Base-by-base conservation (phyloP, 2,113 vertebrate genomes). In the Nematolebias whitei region DNA sequence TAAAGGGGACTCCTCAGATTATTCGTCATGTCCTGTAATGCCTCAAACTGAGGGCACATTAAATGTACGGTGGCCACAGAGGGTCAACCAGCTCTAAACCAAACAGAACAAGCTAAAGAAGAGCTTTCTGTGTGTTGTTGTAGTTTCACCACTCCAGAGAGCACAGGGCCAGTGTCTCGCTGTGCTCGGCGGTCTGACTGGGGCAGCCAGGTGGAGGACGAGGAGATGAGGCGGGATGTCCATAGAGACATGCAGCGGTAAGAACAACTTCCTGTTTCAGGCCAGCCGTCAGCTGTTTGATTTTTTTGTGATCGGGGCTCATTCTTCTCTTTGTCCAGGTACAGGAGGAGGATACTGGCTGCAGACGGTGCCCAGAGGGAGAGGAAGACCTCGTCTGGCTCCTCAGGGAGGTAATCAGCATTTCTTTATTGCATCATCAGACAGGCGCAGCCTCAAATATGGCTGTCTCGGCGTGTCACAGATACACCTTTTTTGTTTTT, bases 61-160 rank as follows among this genome's bases (percentile, higher is more conserved):
- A n/a, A n/a, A n/a, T n/a, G n/a, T n/a, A n/a, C n/a, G n/a, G n/a
- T n/a, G n/a, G n/a, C n/a, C n/a, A n/a, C n/a, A n/a, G n/a, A n/a
- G n/a, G n/a, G n/a, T n/a, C n/a, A n/a, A n/a, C n/a, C n/a, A n/a
- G n/a, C n/a, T n/a, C n/a, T n/a, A n/a, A n/a, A n/a, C n/a, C n/a
- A n/a, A n/a, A n/a, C n/a, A n/a, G n/a, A n/a, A n/a, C n/a, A n/a
- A n/a, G n/a, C n/a, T n/a, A n/a, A n/a, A n/a, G n/a, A n/a, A n/a
- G n/a, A n/a, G 5, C 5, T 35, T 10, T 35, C 5, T 35, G 5
- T 35, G 12, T 64, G 39, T 8, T 15, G 22, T 63, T 68, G 1
- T 63, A 99, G 97, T 70, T 98, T 98, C 71, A 98, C 96, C 19
- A 99, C 97, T 38, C 97, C 97, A 38, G 96, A 99, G 85, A 91